Evolutionary conservation across 2,113 vertebrate genomes (phyloP), one percentile per base, ranked within the genome.

Genomic region (Nannospalax galili): DNA sequence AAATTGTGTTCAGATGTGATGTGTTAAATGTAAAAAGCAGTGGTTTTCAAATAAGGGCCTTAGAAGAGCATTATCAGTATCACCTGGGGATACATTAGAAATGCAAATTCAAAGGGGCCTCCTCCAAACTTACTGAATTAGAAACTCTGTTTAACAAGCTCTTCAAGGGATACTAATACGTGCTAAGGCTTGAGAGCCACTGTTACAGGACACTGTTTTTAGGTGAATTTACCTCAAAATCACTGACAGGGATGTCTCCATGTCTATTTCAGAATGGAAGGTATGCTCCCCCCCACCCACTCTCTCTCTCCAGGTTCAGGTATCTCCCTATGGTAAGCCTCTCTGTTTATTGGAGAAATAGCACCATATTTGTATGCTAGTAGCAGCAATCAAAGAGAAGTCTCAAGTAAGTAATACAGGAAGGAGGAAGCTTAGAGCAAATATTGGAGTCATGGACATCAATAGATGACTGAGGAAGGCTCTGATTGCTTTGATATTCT

Each of bases 201-300:
- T 52, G 84, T n/a, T 48, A 26, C n/a, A 74, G 84, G 69, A 35
- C 22, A 88, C 17, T 15, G 1, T 84, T 79, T 52, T 56, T 56
- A 90, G 69, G 45, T 90, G 73, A 74, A 26, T 67, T 64, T 72
- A 64, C n/a, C 86, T 94, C 20, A 24, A 87, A 72, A 72, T 86
- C 22, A 40, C 60, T 56, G 80, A 65, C 32, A 82, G n/a, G 58
- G 24, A 40, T 16, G 7, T 56, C 35, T 92, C 26, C 30, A 62
- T 78, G 81, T 90, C 37, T 80, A 42, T 70, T 70, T 69, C 35
- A 16, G 42, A 84, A 45, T 37, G 52, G 45, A 48, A 70, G 16
- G 32, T 81, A 26, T 42, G 16, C 28, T 20, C 64, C 4, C 37
- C 24, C 12, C 24, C 24, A 11, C 73, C 73, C 48, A 6, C 48